Conservation (phyloP, 2,888 invertebrate genomes). For the Diogma glabrata region DNA sequence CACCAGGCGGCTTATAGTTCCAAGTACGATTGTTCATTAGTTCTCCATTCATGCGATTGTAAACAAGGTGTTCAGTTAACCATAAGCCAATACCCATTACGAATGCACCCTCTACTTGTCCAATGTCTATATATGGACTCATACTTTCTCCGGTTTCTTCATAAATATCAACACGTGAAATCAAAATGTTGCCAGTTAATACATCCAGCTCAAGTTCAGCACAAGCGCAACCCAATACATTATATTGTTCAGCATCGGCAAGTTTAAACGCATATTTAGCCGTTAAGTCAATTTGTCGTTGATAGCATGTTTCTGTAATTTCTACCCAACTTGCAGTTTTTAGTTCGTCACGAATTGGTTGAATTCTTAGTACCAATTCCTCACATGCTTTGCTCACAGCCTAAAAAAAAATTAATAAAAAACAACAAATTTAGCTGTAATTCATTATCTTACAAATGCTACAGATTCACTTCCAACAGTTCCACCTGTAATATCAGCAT, state of each 20-base stretch:
- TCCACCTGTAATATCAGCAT: conserved; percentile 55
- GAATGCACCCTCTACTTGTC: conserved; percentile 68
- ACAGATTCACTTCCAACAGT: conserved; percentile 59
- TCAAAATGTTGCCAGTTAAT: conserved; percentile 63
- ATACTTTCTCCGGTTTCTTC: conserved; percentile 64
- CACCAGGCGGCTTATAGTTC: conserved; percentile 68
- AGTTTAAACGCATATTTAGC: conserved; percentile 46
- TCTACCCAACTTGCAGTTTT: conserved; percentile 45
- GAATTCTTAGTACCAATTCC: conserved; percentile 44
- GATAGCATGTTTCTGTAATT: conserved; percentile 42
- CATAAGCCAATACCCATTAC: conserved; percentile 67
- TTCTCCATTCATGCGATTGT: conserved; percentile 50
- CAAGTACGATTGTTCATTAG: conserved; percentile 67
- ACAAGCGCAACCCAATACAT: conserved; percentile 50
- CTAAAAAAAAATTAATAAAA: conserved; percentile 24
- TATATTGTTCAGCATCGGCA: conserved; percentile 44
- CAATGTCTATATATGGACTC: conserved; percentile 60
- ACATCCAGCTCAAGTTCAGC: conserved; percentile 67
- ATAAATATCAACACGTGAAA: conserved; percentile 58
- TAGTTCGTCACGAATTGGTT: conserved; percentile 44
- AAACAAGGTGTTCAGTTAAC: conserved; percentile 58
- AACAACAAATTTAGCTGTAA: conserved; percentile 8
- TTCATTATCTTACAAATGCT: conserved; percentile 35
- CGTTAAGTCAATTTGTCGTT: conserved; percentile 45
- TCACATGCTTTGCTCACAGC: conserved; percentile 52